Conservation (phyloP, 2,113 vertebrate genomes). For the Microcebus jonahi region DNA sequence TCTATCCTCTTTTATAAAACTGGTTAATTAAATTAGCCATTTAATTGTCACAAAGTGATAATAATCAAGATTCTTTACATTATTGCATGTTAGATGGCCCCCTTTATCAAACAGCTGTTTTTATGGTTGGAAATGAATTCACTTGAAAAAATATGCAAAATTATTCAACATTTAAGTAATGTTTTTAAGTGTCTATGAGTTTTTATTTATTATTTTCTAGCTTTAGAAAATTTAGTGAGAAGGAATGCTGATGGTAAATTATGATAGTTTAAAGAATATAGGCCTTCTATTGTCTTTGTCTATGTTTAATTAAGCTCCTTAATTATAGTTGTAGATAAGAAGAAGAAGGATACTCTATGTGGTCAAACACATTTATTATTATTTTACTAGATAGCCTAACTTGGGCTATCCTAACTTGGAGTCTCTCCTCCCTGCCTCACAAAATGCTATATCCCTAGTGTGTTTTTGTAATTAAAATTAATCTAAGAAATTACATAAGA, state of each 20-base stretch:
- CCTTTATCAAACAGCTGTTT: neutral
- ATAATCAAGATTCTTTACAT: neutral
- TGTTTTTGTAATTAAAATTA: neutral
- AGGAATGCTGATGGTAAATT: neutral
- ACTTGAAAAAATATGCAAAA: neutral
- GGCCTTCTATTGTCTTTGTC: neutral
- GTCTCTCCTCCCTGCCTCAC: neutral
- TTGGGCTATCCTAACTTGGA: neutral
- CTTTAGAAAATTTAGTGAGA: neutral
- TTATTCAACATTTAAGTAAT: neutral
- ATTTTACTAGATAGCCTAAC: neutral
- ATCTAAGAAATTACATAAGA: neutral
- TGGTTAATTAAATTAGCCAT: neutral
- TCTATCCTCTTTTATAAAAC: neutral
- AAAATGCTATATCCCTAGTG: neutral
- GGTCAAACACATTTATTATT: neutral
- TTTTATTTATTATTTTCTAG: neutral
- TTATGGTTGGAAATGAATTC: neutral
- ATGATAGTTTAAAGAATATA: neutral
- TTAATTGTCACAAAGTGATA: neutral
- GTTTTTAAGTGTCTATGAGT: neutral
- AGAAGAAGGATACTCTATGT: neutral
- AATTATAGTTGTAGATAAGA: neutral
- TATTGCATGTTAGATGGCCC: neutral
- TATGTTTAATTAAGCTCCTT: neutral